Evolutionary conservation across 2,113 vertebrate genomes (phyloP).

Genomic region (Tylochromis polylepis): DNA sequence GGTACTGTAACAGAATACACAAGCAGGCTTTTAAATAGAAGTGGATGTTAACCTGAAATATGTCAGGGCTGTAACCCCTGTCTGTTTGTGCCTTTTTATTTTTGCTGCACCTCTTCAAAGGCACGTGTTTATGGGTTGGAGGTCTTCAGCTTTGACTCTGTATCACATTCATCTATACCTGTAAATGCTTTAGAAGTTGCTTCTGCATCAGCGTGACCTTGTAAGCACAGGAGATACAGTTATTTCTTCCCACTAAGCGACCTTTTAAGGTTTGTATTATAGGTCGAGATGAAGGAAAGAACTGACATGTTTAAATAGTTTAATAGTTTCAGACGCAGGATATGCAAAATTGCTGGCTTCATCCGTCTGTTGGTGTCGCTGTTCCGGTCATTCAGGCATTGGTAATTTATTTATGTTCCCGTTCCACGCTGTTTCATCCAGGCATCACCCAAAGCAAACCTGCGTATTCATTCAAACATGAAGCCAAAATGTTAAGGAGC

Average conservation of each 20-base stretch:
- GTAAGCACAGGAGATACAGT: neutral
- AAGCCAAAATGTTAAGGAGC: neutral
- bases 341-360: neutral
- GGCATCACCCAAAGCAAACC: neutral
- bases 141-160: neutral
- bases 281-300: neutral
- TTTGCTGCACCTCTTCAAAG: conserved; percentile 20
- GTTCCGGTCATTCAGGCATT: neutral
- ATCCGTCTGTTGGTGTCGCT: neutral
- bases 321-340: neutral
- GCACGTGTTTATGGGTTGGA: conserved; percentile 6
- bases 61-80: neutral
- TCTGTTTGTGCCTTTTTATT: conserved; percentile 26
- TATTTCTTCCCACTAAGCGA: neutral
- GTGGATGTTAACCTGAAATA: conserved; percentile 11
- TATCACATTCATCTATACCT: neutral
- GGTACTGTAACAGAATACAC: conserved; percentile 32
- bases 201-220: neutral
- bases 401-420: neutral
- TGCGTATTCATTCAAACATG: neutral
- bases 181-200: conserved; percentile 5
- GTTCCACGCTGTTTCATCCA: neutral
- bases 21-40: conserved; percentile 5
- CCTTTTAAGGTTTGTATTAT: neutral
- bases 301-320: neutral